phyloP scores from a whole-genome alignment of 2,113 vertebrate species.

The Menidia beryllina region DNA sequence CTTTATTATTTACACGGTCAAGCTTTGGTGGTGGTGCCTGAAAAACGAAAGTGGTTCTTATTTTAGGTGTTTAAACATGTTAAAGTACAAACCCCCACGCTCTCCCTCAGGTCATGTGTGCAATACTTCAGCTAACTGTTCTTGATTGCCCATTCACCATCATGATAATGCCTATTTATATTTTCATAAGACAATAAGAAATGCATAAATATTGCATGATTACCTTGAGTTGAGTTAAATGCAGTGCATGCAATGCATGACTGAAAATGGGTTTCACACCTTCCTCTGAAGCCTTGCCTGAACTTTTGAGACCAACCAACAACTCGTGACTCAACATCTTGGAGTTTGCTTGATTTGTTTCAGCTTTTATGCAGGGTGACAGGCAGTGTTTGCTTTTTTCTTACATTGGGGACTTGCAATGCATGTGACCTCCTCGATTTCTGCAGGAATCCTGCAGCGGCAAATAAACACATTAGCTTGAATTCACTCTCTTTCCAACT shows the following conservation, averaged over 20 bases:
- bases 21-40: not conserved
- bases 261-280: not conserved
- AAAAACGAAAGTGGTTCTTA: slow-evolving; percentile 16
- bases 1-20: too few relatives aligned
- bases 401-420: slow-evolving; percentile 42
- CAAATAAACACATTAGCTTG: slow-evolving; percentile 60
- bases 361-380: slow-evolving; percentile 23
- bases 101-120: not conserved
- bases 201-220: not conserved
- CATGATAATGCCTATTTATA: not conserved
- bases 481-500: slow-evolving; percentile 25
- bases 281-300: not conserved
- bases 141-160: not conserved
- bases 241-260: not conserved
- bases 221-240: not conserved
- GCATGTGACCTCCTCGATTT: slow-evolving; percentile 30
- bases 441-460: slow-evolving; percentile 21
- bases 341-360: slow-evolving; percentile 17
- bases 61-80: slow-evolving; percentile 6
- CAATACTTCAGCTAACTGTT: slow-evolving; percentile 8
- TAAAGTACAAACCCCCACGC: not conserved
- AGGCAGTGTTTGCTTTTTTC: slow-evolving; percentile 31
- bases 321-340: slow-evolving; percentile 4
- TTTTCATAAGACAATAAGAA: too few relatives aligned
- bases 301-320: slow-evolving; percentile 5